Conservation (phyloP, 2,888 invertebrate species). For the Chironomus riparius region DNA sequence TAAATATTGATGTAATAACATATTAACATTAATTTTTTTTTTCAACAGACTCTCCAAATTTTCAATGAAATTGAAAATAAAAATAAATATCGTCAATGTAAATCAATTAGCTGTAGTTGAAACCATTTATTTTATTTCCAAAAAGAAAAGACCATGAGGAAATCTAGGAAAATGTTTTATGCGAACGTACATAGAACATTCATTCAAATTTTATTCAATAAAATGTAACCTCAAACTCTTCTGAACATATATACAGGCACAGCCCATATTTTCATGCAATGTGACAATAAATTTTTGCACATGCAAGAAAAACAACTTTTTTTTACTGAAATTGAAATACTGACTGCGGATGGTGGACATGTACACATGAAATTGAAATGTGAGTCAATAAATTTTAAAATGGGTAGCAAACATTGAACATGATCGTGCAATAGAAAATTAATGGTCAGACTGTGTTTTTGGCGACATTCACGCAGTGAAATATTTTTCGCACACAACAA, state of each 20-base stretch:
- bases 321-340: not conserved
- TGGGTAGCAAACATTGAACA: conserved; percentile 1
- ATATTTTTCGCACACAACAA: not conserved
- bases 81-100: conserved; percentile 9
- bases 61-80: not conserved
- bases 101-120: conserved; percentile 9
- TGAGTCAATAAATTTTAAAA: conserved; percentile 10
- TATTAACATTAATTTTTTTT: no score
- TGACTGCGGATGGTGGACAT: not conserved
- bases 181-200: not conserved
- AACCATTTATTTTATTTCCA: not conserved
- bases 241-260: not conserved
- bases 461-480: not conserved
- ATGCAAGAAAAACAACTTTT: not conserved
- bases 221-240: not conserved
- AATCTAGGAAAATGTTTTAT: not conserved
- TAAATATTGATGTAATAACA: no score
- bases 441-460: not conserved
- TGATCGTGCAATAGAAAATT: conserved; percentile 3
- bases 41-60: no score
- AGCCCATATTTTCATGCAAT: not conserved
- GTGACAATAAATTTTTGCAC: not conserved
- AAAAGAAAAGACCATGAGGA: not conserved
- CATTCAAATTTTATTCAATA: not conserved
- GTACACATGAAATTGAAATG: not conserved